phyloP scores from a whole-genome alignment of 2,888 invertebrate genomes.

The Troides oblongomaculatus region DNA sequence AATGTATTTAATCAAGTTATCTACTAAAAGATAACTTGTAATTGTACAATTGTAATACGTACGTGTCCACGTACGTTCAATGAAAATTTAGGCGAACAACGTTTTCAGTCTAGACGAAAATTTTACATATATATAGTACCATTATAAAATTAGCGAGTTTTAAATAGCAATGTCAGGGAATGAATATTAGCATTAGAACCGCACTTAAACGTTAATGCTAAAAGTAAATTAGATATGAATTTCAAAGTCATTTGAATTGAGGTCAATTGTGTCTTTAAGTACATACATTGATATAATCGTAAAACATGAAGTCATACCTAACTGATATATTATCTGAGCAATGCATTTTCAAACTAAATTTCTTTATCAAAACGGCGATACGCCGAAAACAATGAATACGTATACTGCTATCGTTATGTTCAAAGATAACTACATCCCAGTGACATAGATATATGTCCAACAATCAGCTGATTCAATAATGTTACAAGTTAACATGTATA shows the following conservation, averaged over 20 bases:
- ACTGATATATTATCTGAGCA: constrained; percentile 27
- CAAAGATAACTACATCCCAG: constrained; percentile 19
- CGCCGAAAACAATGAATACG: constrained; percentile 28
- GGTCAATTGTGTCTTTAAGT: constrained; percentile 3
- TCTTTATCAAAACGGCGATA: constrained; percentile 29
- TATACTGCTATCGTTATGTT: constrained; percentile 21
- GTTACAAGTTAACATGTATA: constrained; percentile 2
- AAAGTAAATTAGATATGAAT: background rate
- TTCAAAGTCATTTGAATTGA: background rate
- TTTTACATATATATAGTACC: background rate
- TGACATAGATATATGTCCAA: constrained; percentile 22
- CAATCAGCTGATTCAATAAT: constrained; percentile 25
- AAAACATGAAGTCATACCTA: constrained; percentile 24
- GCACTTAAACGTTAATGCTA: background rate
- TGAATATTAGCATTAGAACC: background rate
- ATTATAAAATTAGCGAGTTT: background rate
- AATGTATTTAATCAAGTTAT: background rate
- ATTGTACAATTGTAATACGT: background rate
- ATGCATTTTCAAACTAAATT: constrained; percentile 30
- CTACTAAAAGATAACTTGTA: background rate
- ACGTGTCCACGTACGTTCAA: background rate
- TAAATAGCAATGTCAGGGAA: background rate
- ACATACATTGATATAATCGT: constrained; percentile 13
- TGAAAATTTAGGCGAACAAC: background rate
- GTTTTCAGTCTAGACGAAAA: background rate